Percentiles rank a stretch among this genome's conserved stretches.
These are phyloP conservation scores for Oxyruncus cristatus DNA, from an alignment of 2,113 vertebrate genomes.

Conservation along the genomic window DNA sequence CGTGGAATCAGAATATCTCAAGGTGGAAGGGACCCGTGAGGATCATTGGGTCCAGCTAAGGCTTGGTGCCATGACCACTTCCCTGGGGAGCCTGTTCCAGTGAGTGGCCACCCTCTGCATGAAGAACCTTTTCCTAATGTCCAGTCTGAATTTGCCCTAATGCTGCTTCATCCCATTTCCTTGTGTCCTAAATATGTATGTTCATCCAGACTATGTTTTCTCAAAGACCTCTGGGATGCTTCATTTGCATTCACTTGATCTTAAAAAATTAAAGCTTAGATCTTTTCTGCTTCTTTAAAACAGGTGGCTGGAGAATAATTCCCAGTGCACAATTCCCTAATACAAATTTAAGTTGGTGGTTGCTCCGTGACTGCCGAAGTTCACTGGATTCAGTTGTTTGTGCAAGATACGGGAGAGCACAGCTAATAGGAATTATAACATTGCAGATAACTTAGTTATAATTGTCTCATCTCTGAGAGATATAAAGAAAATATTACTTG, in stretches of 20 bases:
- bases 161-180: not conserved
- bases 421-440: not conserved
- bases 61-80: not conserved
- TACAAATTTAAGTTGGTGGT: not conserved
- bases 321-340: not conserved
- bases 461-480: not conserved
- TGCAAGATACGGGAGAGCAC: not conserved
- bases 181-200: not conserved
- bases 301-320: not conserved
- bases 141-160: not conserved
- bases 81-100: not conserved
- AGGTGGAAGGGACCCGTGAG: not conserved
- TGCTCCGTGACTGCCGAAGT: not conserved
- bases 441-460: not conserved
- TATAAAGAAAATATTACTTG: not conserved
- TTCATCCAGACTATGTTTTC: not conserved
- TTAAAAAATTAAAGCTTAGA: not conserved
- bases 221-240: not conserved
- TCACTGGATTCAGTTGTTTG: not conserved
- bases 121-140: not conserved
- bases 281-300: not conserved
- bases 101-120: not conserved
- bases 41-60: fast-evolving
- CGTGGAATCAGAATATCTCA: not conserved
- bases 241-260: no score